Evolutionary conservation across 2,797 vertebrate genomes (phyloP).

Genomic region (Borostomias antarcticus): DNA sequence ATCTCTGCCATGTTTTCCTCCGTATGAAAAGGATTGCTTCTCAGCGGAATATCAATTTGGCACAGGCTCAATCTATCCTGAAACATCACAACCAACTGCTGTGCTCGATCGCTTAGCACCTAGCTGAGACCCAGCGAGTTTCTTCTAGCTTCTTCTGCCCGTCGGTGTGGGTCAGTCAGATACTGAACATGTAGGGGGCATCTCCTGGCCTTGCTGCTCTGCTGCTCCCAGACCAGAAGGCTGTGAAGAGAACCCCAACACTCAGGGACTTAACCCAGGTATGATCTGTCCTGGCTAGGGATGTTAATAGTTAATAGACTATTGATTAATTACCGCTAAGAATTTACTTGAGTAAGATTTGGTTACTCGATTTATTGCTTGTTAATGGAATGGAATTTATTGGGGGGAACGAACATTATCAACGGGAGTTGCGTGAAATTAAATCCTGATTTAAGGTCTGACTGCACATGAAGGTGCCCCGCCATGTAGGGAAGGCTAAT

Average conservation of each 20-base stretch:
- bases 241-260: neutral
- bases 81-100: neutral
- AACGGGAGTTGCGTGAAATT: no score
- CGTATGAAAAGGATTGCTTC: neutral
- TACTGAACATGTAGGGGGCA: neutral
- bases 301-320: no score
- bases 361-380: no score
- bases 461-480: no score
- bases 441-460: no score
- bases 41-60: neutral
- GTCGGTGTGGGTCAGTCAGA: neutral
- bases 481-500: no score
- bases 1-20: neutral
- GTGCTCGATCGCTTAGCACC: neutral
- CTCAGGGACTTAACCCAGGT: neutral
- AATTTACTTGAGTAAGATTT: no score
- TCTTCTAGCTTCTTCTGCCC: no score
- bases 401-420: no score
- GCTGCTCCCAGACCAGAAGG: neutral
- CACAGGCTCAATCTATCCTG: neutral
- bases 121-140: neutral
- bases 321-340: no score
- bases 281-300: neutral
- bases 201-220: neutral
- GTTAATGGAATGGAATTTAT: no score